Percentiles rank a stretch among this genome's conserved stretches.
phyloP scores from a whole-genome alignment of 1,140 invertebrate genomes.

The Euura lappo region DNA sequence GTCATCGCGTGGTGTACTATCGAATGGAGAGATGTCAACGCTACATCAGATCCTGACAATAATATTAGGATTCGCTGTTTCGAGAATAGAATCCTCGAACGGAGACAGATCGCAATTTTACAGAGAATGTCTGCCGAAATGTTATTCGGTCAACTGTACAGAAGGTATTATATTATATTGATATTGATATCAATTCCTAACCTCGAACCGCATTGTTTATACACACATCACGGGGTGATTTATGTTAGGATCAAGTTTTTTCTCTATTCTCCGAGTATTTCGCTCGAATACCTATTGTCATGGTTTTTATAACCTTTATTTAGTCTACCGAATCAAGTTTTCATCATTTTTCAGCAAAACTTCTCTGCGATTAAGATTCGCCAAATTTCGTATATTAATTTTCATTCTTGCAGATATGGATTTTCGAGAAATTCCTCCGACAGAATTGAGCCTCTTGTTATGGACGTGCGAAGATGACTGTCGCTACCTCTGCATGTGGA shows the following conservation, averaged over 20 bases:
- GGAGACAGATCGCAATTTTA: slow-evolving; percentile 54
- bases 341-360: too few relatives aligned
- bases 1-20: too few relatives aligned
- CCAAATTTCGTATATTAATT: too few relatives aligned
- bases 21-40: too few relatives aligned
- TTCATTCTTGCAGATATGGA: slow-evolving; percentile 61
- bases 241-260: too few relatives aligned
- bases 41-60: neutral
- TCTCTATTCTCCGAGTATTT: too few relatives aligned
- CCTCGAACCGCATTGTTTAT: too few relatives aligned
- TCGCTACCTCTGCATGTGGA: slow-evolving; percentile 92
- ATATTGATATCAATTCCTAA: neutral
- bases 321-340: too few relatives aligned
- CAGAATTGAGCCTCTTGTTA: slow-evolving; percentile 63
- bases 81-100: slow-evolving; percentile 31
- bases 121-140: slow-evolving; percentile 52
- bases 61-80: neutral
- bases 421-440: slow-evolving; percentile 62
- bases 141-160: slow-evolving; percentile 49
- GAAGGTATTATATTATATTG: slow-evolving; percentile 47
- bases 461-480: slow-evolving; percentile 88
- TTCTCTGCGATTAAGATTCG: too few relatives aligned
- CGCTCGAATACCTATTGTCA: too few relatives aligned
- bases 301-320: too few relatives aligned
- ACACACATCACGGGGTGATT: too few relatives aligned